Evolutionary conservation across 2,888 invertebrate genomes (phyloP).

Genomic region (Ashinkailepas kermadecensis): DNA sequence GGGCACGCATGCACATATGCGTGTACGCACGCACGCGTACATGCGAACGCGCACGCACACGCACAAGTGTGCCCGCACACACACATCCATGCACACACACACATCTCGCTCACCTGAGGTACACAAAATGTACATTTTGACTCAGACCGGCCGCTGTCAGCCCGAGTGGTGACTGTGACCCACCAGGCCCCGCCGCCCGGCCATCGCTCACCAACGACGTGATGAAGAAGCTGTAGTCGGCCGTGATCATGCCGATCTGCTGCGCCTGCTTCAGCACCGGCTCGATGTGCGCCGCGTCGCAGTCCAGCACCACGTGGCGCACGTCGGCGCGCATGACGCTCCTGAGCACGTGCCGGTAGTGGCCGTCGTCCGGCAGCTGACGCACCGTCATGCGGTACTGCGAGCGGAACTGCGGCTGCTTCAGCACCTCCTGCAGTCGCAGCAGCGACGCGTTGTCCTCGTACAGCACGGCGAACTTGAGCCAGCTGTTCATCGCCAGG

Average conservation of each 20-base stretch:
- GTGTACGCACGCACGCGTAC: no score
- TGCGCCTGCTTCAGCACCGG: slow-evolving; percentile 77
- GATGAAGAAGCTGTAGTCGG: slow-evolving; percentile 87
- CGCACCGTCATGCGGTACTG: neutral
- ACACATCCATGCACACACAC: no score
- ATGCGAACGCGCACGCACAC: no score
- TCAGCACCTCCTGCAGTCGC: slow-evolving; percentile 50
- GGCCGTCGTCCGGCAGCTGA: slow-evolving; percentile 3
- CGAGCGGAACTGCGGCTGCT: neutral
- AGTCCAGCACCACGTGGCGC: slow-evolving; percentile 32
- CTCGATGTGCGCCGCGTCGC: slow-evolving; percentile 27
- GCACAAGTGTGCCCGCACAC: no score
- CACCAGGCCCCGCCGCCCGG: no score
- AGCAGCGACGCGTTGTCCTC: slow-evolving; percentile 90
- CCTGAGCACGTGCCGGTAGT: slow-evolving; percentile 28
- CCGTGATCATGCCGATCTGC: slow-evolving; percentile 95
- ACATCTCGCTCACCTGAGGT: no score
- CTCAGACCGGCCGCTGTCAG: no score
- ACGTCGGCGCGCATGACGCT: slow-evolving; percentile 31
- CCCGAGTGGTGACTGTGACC: no score
- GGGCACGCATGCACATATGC: no score
- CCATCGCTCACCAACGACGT: slow-evolving; percentile 67
- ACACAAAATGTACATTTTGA: no score
- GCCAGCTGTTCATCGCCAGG: slow-evolving; percentile 85
- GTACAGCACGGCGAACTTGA: slow-evolving; percentile 90